A percentile compares a stretch with the other conserved stretches of the same genome.
phyloP scores from a whole-genome alignment of 2,888 invertebrate species.

The Zaprionus lineosus region DNA sequence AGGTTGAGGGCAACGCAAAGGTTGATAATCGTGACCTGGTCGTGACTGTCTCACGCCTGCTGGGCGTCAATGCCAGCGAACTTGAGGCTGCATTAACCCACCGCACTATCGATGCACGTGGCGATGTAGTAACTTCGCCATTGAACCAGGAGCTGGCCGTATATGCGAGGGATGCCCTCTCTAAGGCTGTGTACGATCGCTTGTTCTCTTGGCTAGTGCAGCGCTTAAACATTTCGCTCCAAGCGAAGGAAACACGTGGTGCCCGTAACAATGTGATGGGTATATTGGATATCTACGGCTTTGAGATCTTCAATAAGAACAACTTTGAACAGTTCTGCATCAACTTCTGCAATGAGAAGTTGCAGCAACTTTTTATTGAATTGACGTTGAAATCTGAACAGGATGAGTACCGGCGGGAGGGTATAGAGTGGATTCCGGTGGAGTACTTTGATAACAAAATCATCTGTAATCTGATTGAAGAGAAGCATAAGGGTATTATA shows the following conservation, averaged over 20 bases:
- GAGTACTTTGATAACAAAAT: conserved; percentile 96
- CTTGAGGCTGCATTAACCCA: conserved; percentile 90
- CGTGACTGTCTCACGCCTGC: conserved; percentile 87
- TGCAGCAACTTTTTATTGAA: conserved; percentile 96
- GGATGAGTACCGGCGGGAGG: conserved; percentile 94
- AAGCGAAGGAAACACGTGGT: conserved; percentile 84
- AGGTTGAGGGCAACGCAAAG: conserved; percentile 88
- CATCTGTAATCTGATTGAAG: conserved; percentile 96
- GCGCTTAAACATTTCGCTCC: conserved; percentile 90
- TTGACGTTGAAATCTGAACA: conserved; percentile 95
- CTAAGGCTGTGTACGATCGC: conserved; percentile 95
- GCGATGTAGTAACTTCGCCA: conserved; percentile 92
- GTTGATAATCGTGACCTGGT: conserved; percentile 87
- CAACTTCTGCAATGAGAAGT: conserved; percentile 97
- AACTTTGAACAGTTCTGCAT: conserved; percentile 94
- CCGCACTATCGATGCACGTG: conserved; percentile 93
- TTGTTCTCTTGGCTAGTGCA: conserved; percentile 95
- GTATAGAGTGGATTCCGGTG: conserved; percentile 95
- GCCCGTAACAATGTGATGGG: conserved; percentile 89
- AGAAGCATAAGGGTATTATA: conserved; percentile 93
- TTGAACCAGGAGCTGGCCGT: conserved; percentile 91
- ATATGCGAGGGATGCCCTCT: conserved; percentile 94
- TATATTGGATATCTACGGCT: conserved; percentile 96
- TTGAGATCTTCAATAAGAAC: conserved; percentile 95
- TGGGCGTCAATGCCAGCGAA: conserved; percentile 87